Base-by-base conservation (phyloP, 2,888 invertebrate genomes). In the Chymomyza fuscimana region DNA sequence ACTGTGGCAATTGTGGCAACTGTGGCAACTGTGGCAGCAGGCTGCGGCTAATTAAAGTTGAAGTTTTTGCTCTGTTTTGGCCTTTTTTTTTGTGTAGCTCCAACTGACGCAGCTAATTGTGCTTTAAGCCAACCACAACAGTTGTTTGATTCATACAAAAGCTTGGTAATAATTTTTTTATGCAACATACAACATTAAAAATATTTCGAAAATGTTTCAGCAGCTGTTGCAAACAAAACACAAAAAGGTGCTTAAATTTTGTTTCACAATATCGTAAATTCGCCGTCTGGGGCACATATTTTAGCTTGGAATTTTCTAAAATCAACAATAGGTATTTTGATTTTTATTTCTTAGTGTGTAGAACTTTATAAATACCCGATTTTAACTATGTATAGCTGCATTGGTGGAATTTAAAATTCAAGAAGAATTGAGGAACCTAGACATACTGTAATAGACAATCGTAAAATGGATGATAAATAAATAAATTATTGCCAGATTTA, bases 61-160 rank as follows among this genome's bases (percentile, higher is more conserved):
- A 58, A 58, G 25, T 58, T 58, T 19, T 25, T 19, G 58, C 25
- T 58, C 22, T 54, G 16, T 54, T 54, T 54, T 54, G 9, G 16
- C 19, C 54, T 54, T 54, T 9, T 54, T 52, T 22, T 32, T 32
- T 32, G 7, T 7, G 32, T 10, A 40, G 40, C 40, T 46, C 40
- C 40, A 46, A 46, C 40, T 12, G 40, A 46, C 40, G 40, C 40
- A 12, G 40, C 40, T 46, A 46, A 46, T 22, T 54, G 16, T 54
- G 54, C 54, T 16, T 54, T 54, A 16, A 25, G 58, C 58, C 58
- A 58, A 58, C 58, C 25, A 54, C 70, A 72, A 59, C 79, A 79
- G 78, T 77, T 79, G 78, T 68, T 79, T 79, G 79, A 76, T 79
- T 76, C 74, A 79, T 78, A 72, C 70, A 73, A 78, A 72, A 22